These are phyloP conservation scores for Chloroclysta siterata DNA, from an alignment of 2,888 invertebrate genomes.

Conservation along the genomic window DNA sequence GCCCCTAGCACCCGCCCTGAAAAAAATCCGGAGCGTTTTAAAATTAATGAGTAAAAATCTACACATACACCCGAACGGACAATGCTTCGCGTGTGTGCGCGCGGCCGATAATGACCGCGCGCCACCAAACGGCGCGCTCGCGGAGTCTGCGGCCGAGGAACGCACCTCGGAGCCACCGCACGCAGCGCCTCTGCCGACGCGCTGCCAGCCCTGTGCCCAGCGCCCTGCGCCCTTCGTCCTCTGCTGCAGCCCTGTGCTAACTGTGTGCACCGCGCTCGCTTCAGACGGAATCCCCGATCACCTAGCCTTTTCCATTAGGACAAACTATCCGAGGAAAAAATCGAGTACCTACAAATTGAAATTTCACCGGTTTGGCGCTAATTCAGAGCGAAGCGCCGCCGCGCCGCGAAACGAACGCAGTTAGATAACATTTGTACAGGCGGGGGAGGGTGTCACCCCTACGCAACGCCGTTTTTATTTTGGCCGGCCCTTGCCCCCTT, in stretches of 20 bases:
- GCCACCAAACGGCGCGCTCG: slow-evolving; percentile 60
- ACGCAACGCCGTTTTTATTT: slow-evolving; percentile 85
- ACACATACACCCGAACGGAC: slow-evolving; percentile 80
- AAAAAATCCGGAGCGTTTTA: slow-evolving; percentile 86
- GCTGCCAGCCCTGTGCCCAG: not conserved
- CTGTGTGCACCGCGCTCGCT: slow-evolving; percentile 23
- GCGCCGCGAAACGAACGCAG: slow-evolving; percentile 80
- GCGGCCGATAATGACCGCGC: slow-evolving; percentile 75
- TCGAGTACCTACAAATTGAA: slow-evolving; percentile 75
- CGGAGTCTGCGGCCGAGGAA: slow-evolving; percentile 34
- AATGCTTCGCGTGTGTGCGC: slow-evolving; percentile 71
- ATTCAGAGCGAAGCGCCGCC: slow-evolving; percentile 74
- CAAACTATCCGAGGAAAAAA: slow-evolving; percentile 78
- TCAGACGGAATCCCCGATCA: slow-evolving; percentile 60
- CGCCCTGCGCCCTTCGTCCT: not conserved
- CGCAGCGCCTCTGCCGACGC: slow-evolving; percentile 19
- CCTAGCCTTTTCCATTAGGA: slow-evolving; percentile 70
- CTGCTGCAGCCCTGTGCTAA: not conserved
- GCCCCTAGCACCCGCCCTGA: slow-evolving; percentile 82
- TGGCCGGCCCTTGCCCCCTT: slow-evolving; percentile 82
- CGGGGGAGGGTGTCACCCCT: slow-evolving; percentile 80
- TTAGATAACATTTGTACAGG: slow-evolving; percentile 84
- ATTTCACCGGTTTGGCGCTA: slow-evolving; percentile 78
- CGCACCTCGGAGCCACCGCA: slow-evolving; percentile 37
- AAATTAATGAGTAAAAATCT: slow-evolving; percentile 86